These are phyloP conservation scores for Cephus pulcher DNA, from an alignment of 2,888 invertebrate species.

Conservation along the genomic window DNA sequence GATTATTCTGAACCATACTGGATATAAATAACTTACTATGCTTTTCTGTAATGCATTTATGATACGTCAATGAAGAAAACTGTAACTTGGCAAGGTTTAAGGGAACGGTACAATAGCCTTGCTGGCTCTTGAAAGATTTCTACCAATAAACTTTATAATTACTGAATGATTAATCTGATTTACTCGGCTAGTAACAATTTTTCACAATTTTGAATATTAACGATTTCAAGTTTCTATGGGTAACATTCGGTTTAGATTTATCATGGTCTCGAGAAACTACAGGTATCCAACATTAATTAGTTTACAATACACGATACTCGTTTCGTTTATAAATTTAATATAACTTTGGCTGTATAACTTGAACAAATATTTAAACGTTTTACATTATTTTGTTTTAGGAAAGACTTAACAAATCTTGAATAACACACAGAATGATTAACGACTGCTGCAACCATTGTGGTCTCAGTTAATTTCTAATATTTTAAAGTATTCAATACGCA, in stretches of 20 bases:
- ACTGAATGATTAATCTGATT: neutral
- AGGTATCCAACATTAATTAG: neutral
- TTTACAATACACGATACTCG: neutral
- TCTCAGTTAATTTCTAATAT: neutral
- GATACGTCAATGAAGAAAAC: neutral
- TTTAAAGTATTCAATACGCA: neutral
- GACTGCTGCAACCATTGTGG: neutral
- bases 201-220: neutral
- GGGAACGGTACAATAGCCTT: neutral
- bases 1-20: neutral
- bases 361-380: neutral
- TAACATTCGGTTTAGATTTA: neutral
- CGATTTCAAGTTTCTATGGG: neutral
- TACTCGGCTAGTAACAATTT: neutral
- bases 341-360: neutral
- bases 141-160: neutral
- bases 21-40: neutral
- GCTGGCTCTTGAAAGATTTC: neutral
- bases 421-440: neutral
- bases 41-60: neutral
- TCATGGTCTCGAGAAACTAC: neutral
- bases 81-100: neutral
- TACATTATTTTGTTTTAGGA: neutral
- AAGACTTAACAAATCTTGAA: neutral
- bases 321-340: neutral